A percentile compares a stretch with the other conserved stretches of the same genome.
phyloP scores from a whole-genome alignment of 2,888 invertebrate genomes.

The Resseliella maxima region DNA sequence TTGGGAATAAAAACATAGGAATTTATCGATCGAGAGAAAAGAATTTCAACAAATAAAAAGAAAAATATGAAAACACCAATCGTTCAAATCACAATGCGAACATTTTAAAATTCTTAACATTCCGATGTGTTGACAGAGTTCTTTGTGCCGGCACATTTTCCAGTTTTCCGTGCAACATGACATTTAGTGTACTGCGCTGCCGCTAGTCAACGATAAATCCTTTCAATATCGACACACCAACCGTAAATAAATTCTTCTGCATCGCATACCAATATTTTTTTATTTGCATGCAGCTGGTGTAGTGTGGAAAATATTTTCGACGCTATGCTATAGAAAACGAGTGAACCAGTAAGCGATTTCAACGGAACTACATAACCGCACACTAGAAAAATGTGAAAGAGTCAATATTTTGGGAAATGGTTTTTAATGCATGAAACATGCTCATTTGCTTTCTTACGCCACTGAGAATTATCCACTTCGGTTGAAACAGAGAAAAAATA shows the following conservation, averaged over 20 bases:
- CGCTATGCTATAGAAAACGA: not conserved
- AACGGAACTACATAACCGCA: not conserved
- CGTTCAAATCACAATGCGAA: not conserved
- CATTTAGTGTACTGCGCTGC: not conserved
- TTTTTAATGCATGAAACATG: conserved; percentile 15
- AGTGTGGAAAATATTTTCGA: not conserved
- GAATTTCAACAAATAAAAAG: not conserved
- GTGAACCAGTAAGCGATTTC: not conserved
- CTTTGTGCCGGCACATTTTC: not conserved
- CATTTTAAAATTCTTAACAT: conserved; percentile 2
- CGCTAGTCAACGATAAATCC: conserved; percentile 32
- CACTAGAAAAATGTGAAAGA: not conserved
- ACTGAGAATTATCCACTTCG: not conserved
- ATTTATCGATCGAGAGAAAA: conserved; percentile 20
- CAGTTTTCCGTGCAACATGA: conserved; percentile 7
- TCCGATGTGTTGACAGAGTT: not conserved
- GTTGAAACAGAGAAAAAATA: not conserved
- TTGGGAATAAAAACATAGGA: not conserved
- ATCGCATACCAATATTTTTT: conserved; percentile 15
- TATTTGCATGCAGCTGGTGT: not conserved
- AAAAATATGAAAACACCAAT: not conserved
- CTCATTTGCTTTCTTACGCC: not conserved
- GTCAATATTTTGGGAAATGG: not conserved
- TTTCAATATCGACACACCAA: conserved; percentile 23
- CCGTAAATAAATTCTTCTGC: not conserved